Base-by-base conservation (phyloP, 2,797 vertebrate species). In the Fringilla coelebs region DNA sequence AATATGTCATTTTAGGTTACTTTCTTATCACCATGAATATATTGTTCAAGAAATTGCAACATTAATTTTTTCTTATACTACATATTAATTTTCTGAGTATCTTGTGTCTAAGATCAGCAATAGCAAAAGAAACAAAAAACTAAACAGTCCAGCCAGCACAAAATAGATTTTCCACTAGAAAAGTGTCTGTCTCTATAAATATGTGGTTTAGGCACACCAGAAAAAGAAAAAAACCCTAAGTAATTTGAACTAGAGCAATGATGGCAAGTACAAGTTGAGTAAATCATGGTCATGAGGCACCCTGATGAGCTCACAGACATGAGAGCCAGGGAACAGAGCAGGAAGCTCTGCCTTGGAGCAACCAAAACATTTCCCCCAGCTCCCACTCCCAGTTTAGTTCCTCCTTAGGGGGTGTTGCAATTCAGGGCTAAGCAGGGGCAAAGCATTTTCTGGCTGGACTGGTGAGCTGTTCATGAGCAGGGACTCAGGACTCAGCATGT, bases 321-420 rank as follows among this genome's bases (percentile, higher is more conserved):
- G 0, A 18, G 24, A 78, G 52, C 5, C 3, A 10, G 34, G 8
- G 22, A 85, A 78, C 1, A 6, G 38, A 71, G 16, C 11, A 11
- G 31, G 45, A 83, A 77, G n/a, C 20, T 80, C 51, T 41, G 7
- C 22, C 38, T 72, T n/a, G 55, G 26, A 79, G 46, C 61, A 84
- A 66, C 32, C 36, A 60, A 58, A 67, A 31, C 15, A 36, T 8
- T 82, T 38, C 16, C 18, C 24, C 31, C 65, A 49, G n/a, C 61
- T 76, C 19, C 60, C 40, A 32, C 31, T 46, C 3, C 1, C 36
- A 48, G 17, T 40, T 51, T 24, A 85, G 72, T 32, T 91, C 76
- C 72, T 83, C 40, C 48, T 93, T 18, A 55, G 45, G n/a, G 13
- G 36, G 20, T 55, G 57, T 3, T 80, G 68, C 43, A 88, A 85